Evolutionary conservation across 1,140 invertebrate species (phyloP).

Genomic region (Oncopeltus fasciatus): DNA sequence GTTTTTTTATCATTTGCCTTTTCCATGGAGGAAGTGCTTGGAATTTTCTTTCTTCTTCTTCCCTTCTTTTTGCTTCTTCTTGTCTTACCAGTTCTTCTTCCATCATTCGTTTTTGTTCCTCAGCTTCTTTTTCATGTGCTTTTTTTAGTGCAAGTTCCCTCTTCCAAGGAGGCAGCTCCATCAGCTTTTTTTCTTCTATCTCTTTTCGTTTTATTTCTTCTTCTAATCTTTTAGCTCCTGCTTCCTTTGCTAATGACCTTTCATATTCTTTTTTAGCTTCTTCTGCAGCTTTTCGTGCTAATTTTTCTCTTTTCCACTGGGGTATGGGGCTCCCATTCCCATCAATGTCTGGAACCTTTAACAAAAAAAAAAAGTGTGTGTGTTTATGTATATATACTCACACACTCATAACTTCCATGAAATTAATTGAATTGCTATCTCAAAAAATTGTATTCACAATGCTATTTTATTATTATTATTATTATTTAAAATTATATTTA

Average conservation of each 20-base stretch:
- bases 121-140: neutral
- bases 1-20: neutral
- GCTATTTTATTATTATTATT: too few relatives aligned
- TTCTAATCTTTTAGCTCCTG: neutral
- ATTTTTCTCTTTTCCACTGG: neutral
- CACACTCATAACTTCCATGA: too few relatives aligned
- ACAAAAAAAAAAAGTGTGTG: neutral
- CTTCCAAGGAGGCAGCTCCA: neutral
- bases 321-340: neutral
- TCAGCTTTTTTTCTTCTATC: neutral
- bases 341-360: neutral
- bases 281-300: neutral
- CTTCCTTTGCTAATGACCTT: neutral
- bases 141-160: neutral
- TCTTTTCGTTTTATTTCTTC: neutral
- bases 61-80: neutral
- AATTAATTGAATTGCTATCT: too few relatives aligned
- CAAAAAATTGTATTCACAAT: too few relatives aligned
- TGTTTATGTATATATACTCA: neutral
- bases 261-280: neutral
- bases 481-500: neutral
- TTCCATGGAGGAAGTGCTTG: neutral
- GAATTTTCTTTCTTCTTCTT: neutral
- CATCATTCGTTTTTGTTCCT: neutral
- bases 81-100: neutral